phyloP scores from a whole-genome alignment of 2,113 vertebrate species.

The Cyanoliseus patagonus region DNA sequence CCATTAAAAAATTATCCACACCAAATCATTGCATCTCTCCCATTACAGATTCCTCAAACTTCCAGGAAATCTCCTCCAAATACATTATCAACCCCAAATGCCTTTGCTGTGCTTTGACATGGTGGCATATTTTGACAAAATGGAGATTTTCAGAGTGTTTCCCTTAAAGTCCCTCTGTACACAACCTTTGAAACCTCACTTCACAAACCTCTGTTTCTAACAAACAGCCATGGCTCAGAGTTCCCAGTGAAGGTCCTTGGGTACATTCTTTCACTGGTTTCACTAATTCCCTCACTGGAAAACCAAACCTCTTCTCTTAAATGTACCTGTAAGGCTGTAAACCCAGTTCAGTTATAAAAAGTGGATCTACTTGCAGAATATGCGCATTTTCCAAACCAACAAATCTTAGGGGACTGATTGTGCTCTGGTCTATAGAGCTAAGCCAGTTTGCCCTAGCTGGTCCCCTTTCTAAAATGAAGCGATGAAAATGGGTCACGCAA shows the following conservation, averaged over 20 bases:
- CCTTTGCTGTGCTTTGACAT: neutral
- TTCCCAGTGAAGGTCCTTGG: neutral
- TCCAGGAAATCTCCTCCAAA: neutral
- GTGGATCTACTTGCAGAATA: neutral
- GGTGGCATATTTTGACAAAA: neutral
- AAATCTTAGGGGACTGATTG: neutral
- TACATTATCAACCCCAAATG: neutral
- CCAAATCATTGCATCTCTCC: neutral
- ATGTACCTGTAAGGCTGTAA: neutral
- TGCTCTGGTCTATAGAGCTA: neutral
- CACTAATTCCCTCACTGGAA: neutral
- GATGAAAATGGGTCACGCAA: slow-evolving; percentile 24
- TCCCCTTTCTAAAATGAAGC: neutral
- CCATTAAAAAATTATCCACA: neutral
- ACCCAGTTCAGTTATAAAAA: neutral
- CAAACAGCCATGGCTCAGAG: neutral
- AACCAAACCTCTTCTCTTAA: neutral
- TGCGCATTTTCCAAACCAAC: neutral
- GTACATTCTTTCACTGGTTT: neutral
- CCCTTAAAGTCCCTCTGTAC: neutral
- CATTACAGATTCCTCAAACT: neutral
- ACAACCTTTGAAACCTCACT: neutral
- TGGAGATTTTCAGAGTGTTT: neutral
- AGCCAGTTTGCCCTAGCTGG: neutral
- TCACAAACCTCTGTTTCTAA: neutral